Percentiles rank a stretch among this genome's conserved stretches.
Conservation (phyloP, 2,113 vertebrate species). For the Tachycineta bicolor region DNA sequence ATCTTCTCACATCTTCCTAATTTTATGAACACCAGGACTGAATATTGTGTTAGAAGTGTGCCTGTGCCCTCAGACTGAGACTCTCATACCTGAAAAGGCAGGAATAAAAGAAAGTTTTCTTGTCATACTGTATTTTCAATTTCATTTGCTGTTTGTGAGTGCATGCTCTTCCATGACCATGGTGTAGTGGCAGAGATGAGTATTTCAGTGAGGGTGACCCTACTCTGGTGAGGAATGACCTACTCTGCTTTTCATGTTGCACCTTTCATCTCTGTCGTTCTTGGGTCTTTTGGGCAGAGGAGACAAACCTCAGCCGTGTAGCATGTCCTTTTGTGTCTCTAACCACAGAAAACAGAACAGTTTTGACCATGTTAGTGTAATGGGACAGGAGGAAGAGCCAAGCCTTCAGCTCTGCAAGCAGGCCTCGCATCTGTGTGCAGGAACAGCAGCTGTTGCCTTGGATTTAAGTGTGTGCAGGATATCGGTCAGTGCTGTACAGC, state of each 20-base stretch:
- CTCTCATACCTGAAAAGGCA: neutral
- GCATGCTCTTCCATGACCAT: neutral
- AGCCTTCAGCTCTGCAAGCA: neutral
- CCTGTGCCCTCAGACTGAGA: neutral
- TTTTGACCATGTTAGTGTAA: neutral
- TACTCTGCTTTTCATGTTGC: accelerated
- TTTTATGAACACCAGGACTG: neutral
- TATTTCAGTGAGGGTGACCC: neutral
- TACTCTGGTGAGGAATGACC: neutral
- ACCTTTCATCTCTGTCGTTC: neutral
- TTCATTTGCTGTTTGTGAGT: neutral
- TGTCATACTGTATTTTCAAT: neutral
- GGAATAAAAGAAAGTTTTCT: neutral
- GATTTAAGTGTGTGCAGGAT: neutral
- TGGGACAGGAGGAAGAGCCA: neutral
- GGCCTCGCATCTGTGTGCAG: neutral
- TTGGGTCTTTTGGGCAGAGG: neutral
- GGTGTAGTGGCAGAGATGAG: neutral
- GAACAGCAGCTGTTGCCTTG: neutral
- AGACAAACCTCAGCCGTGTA: neutral
- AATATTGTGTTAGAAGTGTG: neutral
- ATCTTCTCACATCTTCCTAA: neutral
- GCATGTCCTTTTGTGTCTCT: neutral
- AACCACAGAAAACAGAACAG: accelerated
- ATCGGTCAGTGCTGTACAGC: neutral